phyloP scores from a whole-genome alignment of 1,140 invertebrate genomes.

The Onthophagus taurus region DNA sequence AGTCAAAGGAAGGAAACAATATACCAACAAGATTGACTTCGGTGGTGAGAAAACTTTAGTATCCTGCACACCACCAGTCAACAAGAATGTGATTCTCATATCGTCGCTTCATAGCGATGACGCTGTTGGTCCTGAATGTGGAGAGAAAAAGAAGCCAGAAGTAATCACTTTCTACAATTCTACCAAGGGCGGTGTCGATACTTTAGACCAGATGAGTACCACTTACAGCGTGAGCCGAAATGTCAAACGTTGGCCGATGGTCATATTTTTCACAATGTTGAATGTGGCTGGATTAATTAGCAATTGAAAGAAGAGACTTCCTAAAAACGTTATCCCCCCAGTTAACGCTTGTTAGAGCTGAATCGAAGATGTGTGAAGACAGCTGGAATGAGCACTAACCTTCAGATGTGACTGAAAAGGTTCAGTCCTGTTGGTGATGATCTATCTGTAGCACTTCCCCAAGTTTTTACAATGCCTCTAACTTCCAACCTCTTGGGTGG shows the following conservation, averaged over 20 bases:
- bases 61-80: neutral
- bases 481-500: too few relatives aligned
- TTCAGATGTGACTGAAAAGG: too few relatives aligned
- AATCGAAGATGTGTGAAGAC: too few relatives aligned
- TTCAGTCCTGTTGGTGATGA: too few relatives aligned
- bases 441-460: too few relatives aligned
- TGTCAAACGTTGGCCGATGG: slow-evolving; percentile 5
- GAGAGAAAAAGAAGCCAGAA: slow-evolving; percentile 19
- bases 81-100: neutral
- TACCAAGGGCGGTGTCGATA: neutral
- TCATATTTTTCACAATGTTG: neutral
- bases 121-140: slow-evolving; percentile 15
- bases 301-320: neutral
- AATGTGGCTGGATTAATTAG: neutral
- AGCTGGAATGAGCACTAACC: too few relatives aligned
- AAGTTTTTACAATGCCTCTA: too few relatives aligned
- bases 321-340: neutral
- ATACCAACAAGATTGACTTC: slow-evolving; percentile 1
- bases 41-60: neutral
- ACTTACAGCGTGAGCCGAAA: slow-evolving; percentile 8
- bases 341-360: too few relatives aligned
- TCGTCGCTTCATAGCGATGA: slow-evolving; percentile 3
- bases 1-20: neutral
- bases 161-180: slow-evolving; percentile 17
- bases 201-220: slow-evolving; percentile 1